These are phyloP conservation scores for Chrysotoxum bicinctum DNA, from an alignment of 2,888 invertebrate species.

Conservation along the genomic window DNA sequence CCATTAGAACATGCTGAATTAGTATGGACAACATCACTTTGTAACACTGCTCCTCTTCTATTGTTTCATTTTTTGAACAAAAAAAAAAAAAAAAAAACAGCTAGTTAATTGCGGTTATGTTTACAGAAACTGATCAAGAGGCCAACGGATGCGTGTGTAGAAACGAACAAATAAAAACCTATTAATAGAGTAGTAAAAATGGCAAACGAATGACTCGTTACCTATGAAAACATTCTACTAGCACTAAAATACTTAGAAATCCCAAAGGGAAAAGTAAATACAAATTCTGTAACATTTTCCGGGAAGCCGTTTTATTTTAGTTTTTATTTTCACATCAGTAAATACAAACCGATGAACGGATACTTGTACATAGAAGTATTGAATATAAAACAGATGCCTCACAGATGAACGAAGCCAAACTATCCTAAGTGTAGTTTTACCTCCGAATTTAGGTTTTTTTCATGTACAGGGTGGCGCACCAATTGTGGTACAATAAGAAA, in stretches of 20 bases:
- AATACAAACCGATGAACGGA: not conserved
- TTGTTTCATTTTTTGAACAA: not conserved
- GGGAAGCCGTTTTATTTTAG: not conserved
- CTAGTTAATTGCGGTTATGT: not conserved
- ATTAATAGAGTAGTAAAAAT: not conserved
- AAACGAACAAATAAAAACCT: not conserved
- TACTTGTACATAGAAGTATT: not conserved
- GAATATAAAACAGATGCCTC: not conserved
- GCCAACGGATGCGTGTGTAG: not conserved
- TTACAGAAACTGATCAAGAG: not conserved
- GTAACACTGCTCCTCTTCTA: not conserved
- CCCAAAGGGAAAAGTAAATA: not conserved
- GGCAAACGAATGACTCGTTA: not conserved
- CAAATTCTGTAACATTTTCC: not conserved
- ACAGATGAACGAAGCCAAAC: not conserved
- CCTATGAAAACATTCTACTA: not conserved
- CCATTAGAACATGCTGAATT: not conserved
- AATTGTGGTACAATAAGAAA: too few relatives aligned
- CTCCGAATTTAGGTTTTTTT: too few relatives aligned
- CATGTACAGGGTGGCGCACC: too few relatives aligned
- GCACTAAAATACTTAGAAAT: not conserved
- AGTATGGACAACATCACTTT: not conserved
- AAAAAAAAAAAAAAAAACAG: not conserved
- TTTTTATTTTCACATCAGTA: not conserved
- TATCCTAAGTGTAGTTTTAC: not conserved